Evolutionary conservation across 2,797 vertebrate genomes (phyloP).

Genomic region (Yasuhikotakia modesta): DNA sequence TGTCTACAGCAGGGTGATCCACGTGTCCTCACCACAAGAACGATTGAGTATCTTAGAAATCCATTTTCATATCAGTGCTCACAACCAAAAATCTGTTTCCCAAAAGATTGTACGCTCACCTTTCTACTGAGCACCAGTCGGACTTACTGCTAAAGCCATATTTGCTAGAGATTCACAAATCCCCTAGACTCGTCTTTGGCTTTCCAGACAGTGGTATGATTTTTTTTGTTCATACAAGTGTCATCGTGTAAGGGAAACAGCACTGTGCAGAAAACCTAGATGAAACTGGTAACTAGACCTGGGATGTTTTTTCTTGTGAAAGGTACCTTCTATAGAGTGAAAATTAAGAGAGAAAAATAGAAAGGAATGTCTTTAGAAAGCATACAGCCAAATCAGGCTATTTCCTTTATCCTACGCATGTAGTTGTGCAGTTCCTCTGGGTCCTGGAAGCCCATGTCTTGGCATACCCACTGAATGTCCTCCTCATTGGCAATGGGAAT

Average conservation of each 20-base stretch:
- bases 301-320: slow-evolving; percentile 65
- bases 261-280: slow-evolving; percentile 76
- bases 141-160: slow-evolving; percentile 63
- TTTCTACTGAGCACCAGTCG: slow-evolving; percentile 57
- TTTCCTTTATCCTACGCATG: slow-evolving; percentile 97
- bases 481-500: slow-evolving; percentile 93
- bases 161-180: slow-evolving; percentile 63
- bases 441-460: slow-evolving; percentile 93
- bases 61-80: slow-evolving; percentile 63
- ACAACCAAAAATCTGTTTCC: slow-evolving; percentile 56
- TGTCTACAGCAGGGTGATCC: slow-evolving; percentile 63
- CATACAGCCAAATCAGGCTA: slow-evolving; percentile 78
- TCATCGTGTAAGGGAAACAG: slow-evolving; percentile 73
- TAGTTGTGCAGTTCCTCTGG: slow-evolving; percentile 93
- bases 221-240: slow-evolving; percentile 55
- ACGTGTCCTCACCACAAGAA: slow-evolving; percentile 50
- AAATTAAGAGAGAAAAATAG: slow-evolving; percentile 77
- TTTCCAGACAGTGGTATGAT: slow-evolving; percentile 59
- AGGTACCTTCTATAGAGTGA: slow-evolving; percentile 73
- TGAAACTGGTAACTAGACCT: slow-evolving; percentile 67
- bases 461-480: slow-evolving; percentile 97
- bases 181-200: slow-evolving; percentile 73
- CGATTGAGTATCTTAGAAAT: slow-evolving; percentile 61
- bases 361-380: slow-evolving; percentile 75
- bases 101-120: slow-evolving; percentile 54